A percentile compares a stretch with the other conserved stretches of the same genome.
Conservation (phyloP, 2,113 vertebrate species). For the Neofelis nebulosa region DNA sequence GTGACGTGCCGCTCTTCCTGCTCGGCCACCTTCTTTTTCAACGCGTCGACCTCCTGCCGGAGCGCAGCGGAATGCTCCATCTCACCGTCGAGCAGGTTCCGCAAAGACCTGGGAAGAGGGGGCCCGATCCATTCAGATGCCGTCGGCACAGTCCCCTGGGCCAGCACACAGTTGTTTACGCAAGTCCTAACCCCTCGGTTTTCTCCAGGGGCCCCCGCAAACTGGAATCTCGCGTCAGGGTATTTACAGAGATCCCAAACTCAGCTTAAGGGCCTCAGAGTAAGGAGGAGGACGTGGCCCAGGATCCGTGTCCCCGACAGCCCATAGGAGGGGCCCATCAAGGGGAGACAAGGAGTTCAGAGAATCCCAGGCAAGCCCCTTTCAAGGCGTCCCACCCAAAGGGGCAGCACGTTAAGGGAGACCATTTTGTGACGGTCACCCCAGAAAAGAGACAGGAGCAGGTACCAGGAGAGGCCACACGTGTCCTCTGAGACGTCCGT, state of each 20-base stretch:
- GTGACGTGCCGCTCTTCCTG: slow-evolving; percentile 93
- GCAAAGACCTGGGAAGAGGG: slow-evolving; percentile 90
- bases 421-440: not conserved
- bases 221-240: not conserved
- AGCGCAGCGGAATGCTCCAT: slow-evolving; percentile 97
- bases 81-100: slow-evolving; percentile 95
- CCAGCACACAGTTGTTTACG: not conserved
- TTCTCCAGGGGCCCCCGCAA: not conserved
- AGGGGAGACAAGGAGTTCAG: not conserved
- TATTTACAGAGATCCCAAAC: not conserved
- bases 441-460: not conserved
- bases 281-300: not conserved
- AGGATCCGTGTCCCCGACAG: not conserved
- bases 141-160: not conserved
- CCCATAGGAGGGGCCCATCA: not conserved
- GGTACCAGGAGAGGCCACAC: not conserved
- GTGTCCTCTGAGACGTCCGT: not conserved
- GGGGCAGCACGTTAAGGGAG: accelerated
- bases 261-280: not conserved
- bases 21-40: slow-evolving; percentile 91
- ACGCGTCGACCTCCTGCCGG: slow-evolving; percentile 92
- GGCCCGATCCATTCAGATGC: slow-evolving; percentile 17
- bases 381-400: not conserved
- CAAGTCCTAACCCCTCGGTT: not conserved
- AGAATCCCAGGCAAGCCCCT: not conserved